These are phyloP conservation scores for Sinhomidia bicolor DNA, from an alignment of 2,888 invertebrate genomes.

Conservation along the genomic window DNA sequence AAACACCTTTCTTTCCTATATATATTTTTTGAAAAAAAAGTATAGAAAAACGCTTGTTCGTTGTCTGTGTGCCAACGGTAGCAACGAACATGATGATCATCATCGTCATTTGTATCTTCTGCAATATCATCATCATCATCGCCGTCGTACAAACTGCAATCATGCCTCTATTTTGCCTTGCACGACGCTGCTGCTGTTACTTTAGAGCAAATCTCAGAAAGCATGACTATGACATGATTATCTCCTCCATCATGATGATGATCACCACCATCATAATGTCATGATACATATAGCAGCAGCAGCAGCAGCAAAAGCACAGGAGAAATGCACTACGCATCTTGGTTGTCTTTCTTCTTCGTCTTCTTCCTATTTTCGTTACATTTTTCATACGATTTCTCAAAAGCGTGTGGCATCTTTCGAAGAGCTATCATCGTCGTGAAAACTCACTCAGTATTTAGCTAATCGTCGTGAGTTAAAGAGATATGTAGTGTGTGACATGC, in stretches of 20 bases:
- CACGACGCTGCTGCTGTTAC: constrained; percentile 51
- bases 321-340: constrained; percentile 55
- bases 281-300: background rate
- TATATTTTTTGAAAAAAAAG: background rate
- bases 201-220: constrained; percentile 48
- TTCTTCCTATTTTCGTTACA: constrained; percentile 57
- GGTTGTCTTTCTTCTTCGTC: too few species aligned
- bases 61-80: constrained; percentile 51
- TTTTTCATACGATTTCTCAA: constrained; percentile 21
- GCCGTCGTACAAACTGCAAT: constrained; percentile 56
- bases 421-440: constrained; percentile 67
- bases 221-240: constrained; percentile 64
- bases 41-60: constrained; percentile 28
- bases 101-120: constrained; percentile 45
- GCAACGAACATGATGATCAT: background rate
- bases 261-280: constrained; percentile 23
- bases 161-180: constrained; percentile 16
- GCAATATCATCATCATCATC: constrained; percentile 56
- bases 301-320: background rate
- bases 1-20: constrained; percentile 57
- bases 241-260: constrained; percentile 25
- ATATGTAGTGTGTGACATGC: constrained; percentile 43
- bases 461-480: constrained; percentile 72
- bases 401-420: constrained; percentile 59
- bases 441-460: constrained; percentile 72